These are phyloP conservation scores for Apis laboriosa DNA, from an alignment of 1,140 invertebrate genomes.

Conservation along the genomic window DNA sequence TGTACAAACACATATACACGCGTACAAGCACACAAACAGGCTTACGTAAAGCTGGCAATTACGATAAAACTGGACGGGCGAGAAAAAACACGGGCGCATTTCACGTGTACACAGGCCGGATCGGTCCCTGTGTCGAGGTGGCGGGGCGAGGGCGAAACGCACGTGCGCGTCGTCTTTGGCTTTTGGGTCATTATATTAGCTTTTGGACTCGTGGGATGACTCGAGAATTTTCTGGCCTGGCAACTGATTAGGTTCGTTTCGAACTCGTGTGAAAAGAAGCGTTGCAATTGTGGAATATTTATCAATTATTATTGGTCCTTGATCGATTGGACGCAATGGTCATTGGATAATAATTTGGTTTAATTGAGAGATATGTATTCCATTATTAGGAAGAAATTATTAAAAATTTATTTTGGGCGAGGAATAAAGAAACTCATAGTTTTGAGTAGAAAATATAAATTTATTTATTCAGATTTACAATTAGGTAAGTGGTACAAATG, in stretches of 20 bases:
- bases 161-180: slow-evolving; percentile 35
- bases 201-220: neutral
- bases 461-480: too few species aligned
- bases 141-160: slow-evolving; percentile 11
- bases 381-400: too few species aligned
- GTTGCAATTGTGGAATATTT: neutral
- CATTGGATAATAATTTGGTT: too few species aligned
- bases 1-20: slow-evolving; percentile 15
- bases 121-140: slow-evolving; percentile 1
- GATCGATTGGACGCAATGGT: too few species aligned
- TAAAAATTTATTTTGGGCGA: too few species aligned
- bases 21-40: slow-evolving; percentile 68
- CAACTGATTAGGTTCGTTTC: neutral
- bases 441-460: too few species aligned
- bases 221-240: neutral
- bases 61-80: slow-evolving; percentile 77
- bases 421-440: too few species aligned
- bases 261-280: neutral
- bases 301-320: too few species aligned
- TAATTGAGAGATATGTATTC: neutral
- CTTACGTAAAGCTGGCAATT: slow-evolving; percentile 79
- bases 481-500: too few species aligned
- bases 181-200: slow-evolving; percentile 49
- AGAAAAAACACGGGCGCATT: slow-evolving; percentile 61
- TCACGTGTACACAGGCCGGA: slow-evolving; percentile 48